phyloP scores from a whole-genome alignment of 2,797 vertebrate species.

The Cetoscarus ocellatus region DNA sequence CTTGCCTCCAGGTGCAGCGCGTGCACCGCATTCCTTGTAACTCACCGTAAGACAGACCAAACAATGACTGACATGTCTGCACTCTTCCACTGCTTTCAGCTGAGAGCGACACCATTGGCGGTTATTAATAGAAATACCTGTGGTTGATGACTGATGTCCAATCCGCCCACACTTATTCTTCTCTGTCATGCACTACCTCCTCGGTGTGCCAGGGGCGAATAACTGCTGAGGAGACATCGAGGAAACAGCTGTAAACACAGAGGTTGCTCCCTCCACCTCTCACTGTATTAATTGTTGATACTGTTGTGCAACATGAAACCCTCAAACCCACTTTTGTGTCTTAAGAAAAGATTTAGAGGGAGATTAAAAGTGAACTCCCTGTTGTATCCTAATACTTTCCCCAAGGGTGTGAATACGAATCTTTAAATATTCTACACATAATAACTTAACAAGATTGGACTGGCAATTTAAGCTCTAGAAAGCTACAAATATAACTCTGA shows the following conservation, averaged over 20 bases:
- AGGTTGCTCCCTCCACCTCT: conserved; percentile 20
- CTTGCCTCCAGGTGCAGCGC: conserved; percentile 60
- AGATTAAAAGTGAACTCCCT: neutral
- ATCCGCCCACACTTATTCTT: conserved; percentile 54
- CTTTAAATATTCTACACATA: too few relatives aligned
- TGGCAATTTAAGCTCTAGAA: too few relatives aligned
- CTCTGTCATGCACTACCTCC: conserved; percentile 61
- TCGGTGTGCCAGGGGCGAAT: conserved; percentile 56
- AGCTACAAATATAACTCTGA: too few relatives aligned
- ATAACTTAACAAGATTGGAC: too few relatives aligned
- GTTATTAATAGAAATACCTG: conserved; percentile 86
- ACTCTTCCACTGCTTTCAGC: conserved; percentile 55
- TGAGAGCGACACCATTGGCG: conserved; percentile 58
- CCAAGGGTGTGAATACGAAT: too few relatives aligned
- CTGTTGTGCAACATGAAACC: conserved; percentile 23
- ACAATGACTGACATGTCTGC: conserved; percentile 81
- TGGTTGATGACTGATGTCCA: conserved; percentile 78
- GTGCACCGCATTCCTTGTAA: conserved; percentile 67
- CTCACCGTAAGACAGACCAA: conserved; percentile 63
- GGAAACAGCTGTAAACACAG: conserved; percentile 70
- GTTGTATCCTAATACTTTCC: conserved; percentile 3
- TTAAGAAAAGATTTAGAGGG: too few relatives aligned
- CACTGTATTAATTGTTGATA: conserved; percentile 51
- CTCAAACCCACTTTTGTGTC: conserved; percentile 3
- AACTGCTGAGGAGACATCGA: conserved; percentile 59